Evolutionary conservation across 2,797 vertebrate species (phyloP).

Genomic region (Fringilla coelebs): DNA sequence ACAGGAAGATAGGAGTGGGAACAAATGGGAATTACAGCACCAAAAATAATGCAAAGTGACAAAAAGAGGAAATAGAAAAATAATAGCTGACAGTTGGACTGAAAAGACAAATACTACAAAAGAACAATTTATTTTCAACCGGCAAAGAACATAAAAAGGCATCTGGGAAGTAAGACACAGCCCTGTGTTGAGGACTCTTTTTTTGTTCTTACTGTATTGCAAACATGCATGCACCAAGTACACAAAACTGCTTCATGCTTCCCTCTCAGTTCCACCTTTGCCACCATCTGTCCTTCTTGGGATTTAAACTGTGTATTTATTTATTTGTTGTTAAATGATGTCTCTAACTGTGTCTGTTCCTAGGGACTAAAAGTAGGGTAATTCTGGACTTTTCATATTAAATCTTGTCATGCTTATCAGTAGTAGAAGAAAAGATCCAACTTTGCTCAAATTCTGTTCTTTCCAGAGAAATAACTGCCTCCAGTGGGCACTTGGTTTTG

Average conservation of each 20-base stretch:
- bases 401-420: neutral
- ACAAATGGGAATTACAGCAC: slow-evolving; percentile 94
- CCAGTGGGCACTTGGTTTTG: neutral
- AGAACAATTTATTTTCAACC: slow-evolving; percentile 78
- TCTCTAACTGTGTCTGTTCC: neutral
- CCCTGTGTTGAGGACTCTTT: neutral
- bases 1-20: slow-evolving; percentile 95
- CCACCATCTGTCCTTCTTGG: neutral
- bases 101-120: slow-evolving; percentile 63
- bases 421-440: neutral
- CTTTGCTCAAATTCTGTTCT: neutral
- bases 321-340: neutral
- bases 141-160: slow-evolving; percentile 62
- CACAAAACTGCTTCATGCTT: neutral
- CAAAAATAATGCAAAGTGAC: slow-evolving; percentile 95
- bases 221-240: neutral
- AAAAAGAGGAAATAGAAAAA: slow-evolving; percentile 95
- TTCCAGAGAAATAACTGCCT: neutral
- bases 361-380: neutral
- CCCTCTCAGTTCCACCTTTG: neutral
- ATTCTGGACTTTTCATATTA: neutral
- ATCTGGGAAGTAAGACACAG: slow-evolving; percentile 42
- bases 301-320: neutral
- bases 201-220: neutral
- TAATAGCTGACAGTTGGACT: slow-evolving; percentile 87